Base-by-base conservation (phyloP, 2,113 vertebrate genomes). In the Tautogolabrus adspersus region DNA sequence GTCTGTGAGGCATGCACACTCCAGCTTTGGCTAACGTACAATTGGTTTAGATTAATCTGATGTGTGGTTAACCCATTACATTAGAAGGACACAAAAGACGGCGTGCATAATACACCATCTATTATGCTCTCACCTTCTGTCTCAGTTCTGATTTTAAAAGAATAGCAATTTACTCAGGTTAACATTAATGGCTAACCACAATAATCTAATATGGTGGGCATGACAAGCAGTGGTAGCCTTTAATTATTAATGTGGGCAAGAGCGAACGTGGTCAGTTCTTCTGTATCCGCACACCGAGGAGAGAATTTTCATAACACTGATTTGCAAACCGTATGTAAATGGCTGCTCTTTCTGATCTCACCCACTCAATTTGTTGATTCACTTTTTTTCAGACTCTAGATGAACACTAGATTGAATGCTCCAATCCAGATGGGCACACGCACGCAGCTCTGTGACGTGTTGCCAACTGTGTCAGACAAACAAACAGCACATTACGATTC, bases 381-480 rank as follows among this genome's bases (percentile, higher is more conserved):
- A 70, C 23, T 49, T n/a, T 58, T 34, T 69, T 61, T 52, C 49
- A 52, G 49, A 49, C 47, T 42, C 40, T 19, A 15, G 47, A 52
- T 52, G 49, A 52, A 52, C 49, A 62, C 56, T 15, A 51, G 16
- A 55, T 6, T 56, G 58, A 75, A 77, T 64, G 65, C 72, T 52
- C 18, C 37, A 64, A 66, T 80, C 51, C 83, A 87, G 84, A 91
- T 82, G 75, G 81, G 78, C 76, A 79, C 72, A 74, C n/a, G 64
- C 66, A 78, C 67, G 65, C 79, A 79, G 82, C 69, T 62, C 76
- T 74, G 75, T 77, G 75, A 87, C 61, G 12, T 56, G 76, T 77
- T 87, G 81, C 83, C 85, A 91, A 92, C 67, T 89, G 86, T 89
- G 84, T 86, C 84, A 86, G 42, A 83, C 64, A 87, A 77, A 80